A percentile compares a stretch with the other conserved stretches of the same genome.
Evolutionary conservation across 2,888 invertebrate genomes (phyloP).

Genomic region (Entomobrya multifasciata): DNA sequence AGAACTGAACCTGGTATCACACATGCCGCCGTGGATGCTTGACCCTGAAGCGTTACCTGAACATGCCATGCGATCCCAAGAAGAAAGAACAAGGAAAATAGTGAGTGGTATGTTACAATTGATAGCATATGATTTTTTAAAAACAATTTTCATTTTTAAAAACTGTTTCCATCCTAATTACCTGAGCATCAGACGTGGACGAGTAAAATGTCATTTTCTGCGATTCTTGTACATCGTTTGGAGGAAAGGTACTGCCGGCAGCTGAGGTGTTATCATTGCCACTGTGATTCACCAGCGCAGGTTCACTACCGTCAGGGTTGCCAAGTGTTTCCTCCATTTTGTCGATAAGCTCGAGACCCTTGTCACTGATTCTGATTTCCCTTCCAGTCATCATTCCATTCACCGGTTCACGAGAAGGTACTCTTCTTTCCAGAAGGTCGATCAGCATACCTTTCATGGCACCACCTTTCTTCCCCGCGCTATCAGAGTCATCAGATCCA

Average conservation of each 20-base stretch:
- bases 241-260: conserved; percentile 42
- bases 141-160: neutral
- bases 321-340: conserved; percentile 79
- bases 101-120: conserved; percentile 15
- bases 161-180: neutral
- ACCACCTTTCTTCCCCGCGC: conserved; percentile 53
- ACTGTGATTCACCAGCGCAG: conserved; percentile 57
- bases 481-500: conserved; percentile 82
- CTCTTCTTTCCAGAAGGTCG: conserved; percentile 90
- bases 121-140: neutral
- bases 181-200: conserved; percentile 74
- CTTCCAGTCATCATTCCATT: conserved; percentile 84
- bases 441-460: conserved; percentile 85
- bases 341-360: conserved; percentile 85
- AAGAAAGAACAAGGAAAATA: neutral
- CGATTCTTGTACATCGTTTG: conserved; percentile 69
- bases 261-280: conserved; percentile 65
- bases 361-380: conserved; percentile 84
- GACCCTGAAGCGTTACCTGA: conserved; percentile 70
- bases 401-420: conserved; percentile 84
- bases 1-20: conserved; percentile 67
- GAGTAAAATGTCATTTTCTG: conserved; percentile 77
- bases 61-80: conserved; percentile 28
- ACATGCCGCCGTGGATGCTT: conserved; percentile 54
- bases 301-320: conserved; percentile 20